phyloP scores from a whole-genome alignment of 64 coral and sea anemone genomes.

The Actinia equina region DNA sequence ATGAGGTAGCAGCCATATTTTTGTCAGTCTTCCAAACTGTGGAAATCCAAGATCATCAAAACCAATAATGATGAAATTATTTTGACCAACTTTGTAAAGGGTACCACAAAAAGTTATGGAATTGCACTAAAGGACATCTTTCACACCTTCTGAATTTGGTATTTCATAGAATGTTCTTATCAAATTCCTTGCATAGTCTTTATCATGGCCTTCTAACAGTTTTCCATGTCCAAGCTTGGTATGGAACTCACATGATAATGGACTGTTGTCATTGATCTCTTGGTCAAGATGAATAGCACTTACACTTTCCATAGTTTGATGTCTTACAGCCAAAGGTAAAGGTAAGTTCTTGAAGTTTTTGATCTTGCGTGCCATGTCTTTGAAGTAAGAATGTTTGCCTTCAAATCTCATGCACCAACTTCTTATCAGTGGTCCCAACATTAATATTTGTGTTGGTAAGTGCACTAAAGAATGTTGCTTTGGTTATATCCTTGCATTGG shows the following conservation, averaged over 20 bases:
- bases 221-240: constrained; percentile 2
- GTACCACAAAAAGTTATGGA: constrained; percentile 5
- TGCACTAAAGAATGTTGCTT: constrained; percentile 42
- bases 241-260: background rate
- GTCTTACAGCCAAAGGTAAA: background rate
- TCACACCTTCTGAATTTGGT: background rate
- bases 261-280: background rate
- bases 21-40: constrained; percentile 8
- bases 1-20: constrained; percentile 14
- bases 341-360: constrained; percentile 34
- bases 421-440: constrained; percentile 29
- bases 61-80: constrained; percentile 24
- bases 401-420: constrained; percentile 35
- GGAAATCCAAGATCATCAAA: background rate
- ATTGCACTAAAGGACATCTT: background rate
- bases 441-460: constrained; percentile 17
- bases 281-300: too few species aligned
- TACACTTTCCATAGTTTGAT: constrained; percentile 8
- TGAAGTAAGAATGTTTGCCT: constrained; percentile 25
- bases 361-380: constrained; percentile 12
- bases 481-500: constrained; percentile 8
- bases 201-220: background rate
- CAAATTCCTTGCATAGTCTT: background rate
- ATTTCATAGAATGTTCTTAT: background rate
- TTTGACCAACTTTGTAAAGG: constrained; percentile 25